phyloP scores from a whole-genome alignment of 2,888 invertebrate genomes.

The Drosophila cracens region DNA sequence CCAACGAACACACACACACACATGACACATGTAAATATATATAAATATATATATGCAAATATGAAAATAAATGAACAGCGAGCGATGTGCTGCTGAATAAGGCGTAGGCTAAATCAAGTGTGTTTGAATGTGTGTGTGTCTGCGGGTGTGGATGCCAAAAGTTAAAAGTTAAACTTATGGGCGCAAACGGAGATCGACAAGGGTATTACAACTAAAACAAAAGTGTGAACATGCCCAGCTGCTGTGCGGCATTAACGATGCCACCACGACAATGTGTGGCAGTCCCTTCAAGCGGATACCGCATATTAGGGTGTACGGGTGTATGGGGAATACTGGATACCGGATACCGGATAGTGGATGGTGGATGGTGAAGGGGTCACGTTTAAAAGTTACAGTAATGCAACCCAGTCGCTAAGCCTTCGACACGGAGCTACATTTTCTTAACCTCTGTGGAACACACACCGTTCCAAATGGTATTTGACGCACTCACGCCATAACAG shows the following conservation, averaged over 20 bases:
- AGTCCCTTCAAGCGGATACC: neutral
- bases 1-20: constrained; percentile 8
- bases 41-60: constrained; percentile 64
- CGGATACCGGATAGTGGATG: neutral
- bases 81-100: constrained; percentile 24
- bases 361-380: neutral
- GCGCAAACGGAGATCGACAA: constrained; percentile 56
- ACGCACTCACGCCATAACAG: neutral
- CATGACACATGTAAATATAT: neutral
- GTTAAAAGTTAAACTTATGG: constrained; percentile 66
- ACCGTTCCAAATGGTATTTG: constrained; percentile 37
- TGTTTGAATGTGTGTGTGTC: neutral
- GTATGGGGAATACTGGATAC: neutral
- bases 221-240: constrained; percentile 58
- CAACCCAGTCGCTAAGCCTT: constrained; percentile 28
- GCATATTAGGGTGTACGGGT: neutral
- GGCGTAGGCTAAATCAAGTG: constrained; percentile 34
- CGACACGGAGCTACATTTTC: constrained; percentile 35
- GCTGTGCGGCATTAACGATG: constrained; percentile 41
- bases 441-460: constrained; percentile 15
- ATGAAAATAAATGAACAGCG: constrained; percentile 78
- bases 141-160: constrained; percentile 38
- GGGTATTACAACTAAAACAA: constrained; percentile 64
- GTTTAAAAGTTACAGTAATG: constrained; percentile 54
- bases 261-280: constrained; percentile 30